Evolutionary conservation across 2,797 vertebrate species (phyloP).

Genomic region (Typhlichthys eigenmanni): DNA sequence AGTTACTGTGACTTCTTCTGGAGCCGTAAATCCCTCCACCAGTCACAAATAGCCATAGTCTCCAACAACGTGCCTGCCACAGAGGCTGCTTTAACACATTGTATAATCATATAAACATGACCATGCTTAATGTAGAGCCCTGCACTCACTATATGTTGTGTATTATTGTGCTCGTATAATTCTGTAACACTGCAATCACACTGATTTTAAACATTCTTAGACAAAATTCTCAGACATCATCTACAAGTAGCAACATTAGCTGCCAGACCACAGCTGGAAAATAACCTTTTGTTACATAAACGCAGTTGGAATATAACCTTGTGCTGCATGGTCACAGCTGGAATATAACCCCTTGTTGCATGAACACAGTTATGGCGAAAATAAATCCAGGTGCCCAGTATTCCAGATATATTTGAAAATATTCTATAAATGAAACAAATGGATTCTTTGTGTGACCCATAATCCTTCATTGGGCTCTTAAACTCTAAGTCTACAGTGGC

Average conservation of each 20-base stretch:
- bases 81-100: too few relatives aligned
- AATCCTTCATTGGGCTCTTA: slow-evolving; percentile 35
- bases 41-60: too few relatives aligned
- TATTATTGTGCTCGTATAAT: background rate
- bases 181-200: too few relatives aligned
- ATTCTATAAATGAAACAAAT: slow-evolving; percentile 17
- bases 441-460: slow-evolving; percentile 28
- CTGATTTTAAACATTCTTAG: too few relatives aligned
- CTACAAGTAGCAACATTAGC: too few relatives aligned
- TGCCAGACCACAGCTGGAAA: background rate
- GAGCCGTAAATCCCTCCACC: too few relatives aligned
- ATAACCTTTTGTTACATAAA: background rate
- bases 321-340: slow-evolving; percentile 1
- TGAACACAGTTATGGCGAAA: background rate
- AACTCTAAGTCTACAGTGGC: slow-evolving; percentile 39
- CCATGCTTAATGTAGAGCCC: too few relatives aligned
- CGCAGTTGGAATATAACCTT: background rate
- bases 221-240: too few relatives aligned
- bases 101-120: too few relatives aligned
- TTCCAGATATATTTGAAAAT: background rate
- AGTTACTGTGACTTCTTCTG: too few relatives aligned
- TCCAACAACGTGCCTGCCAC: too few relatives aligned
- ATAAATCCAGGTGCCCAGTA: slow-evolving; percentile 7
- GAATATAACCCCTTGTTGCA: background rate
- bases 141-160: background rate